Evolutionary conservation across 2,797 vertebrate genomes (phyloP).

Genomic region (Lutra lutra): DNA sequence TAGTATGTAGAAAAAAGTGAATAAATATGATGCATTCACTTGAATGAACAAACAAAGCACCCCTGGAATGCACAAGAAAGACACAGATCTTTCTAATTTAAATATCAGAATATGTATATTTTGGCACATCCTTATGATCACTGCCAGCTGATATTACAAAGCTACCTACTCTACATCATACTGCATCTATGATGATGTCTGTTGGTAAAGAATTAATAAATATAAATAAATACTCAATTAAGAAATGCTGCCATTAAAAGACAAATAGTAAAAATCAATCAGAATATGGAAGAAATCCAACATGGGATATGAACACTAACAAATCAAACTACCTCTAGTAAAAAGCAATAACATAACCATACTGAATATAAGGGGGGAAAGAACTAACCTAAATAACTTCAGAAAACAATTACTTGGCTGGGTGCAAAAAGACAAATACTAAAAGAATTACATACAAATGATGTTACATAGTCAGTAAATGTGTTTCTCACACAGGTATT

Average conservation of each 20-base stretch:
- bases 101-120: constrained; percentile 20
- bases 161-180: not conserved
- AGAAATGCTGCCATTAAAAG: constrained; percentile 51
- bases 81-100: constrained; percentile 37
- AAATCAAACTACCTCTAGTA: not conserved
- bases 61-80: not conserved
- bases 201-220: constrained; percentile 53
- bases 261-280: not conserved
- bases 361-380: not conserved
- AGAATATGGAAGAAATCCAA: not conserved
- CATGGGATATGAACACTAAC: not conserved
- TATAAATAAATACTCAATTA: not conserved
- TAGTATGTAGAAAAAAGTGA: not conserved
- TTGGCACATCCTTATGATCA: not conserved
- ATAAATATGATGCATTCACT: constrained; percentile 25
- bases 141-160: not conserved
- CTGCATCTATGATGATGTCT: not conserved
- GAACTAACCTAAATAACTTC: constrained; percentile 35
- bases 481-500: not conserved
- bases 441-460: constrained; percentile 11
- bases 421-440: constrained; percentile 8
- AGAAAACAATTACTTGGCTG: not conserved
- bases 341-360: constrained; percentile 15
- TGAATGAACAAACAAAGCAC: constrained; percentile 19
- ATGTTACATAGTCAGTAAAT: not conserved